Conservation (phyloP, 2,888 invertebrate genomes). For the Drosophila subquinaria region DNA sequence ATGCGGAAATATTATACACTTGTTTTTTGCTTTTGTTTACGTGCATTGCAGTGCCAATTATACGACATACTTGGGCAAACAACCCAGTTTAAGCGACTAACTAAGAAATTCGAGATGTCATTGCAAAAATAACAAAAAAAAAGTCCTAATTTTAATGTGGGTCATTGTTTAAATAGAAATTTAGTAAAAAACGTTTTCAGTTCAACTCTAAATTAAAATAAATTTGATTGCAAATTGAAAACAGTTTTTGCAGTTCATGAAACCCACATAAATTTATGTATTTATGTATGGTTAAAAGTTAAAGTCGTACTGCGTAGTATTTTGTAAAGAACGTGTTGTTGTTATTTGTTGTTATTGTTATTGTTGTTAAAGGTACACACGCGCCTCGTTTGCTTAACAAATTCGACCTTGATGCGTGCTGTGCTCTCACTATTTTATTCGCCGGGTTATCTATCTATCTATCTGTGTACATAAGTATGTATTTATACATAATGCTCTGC, state of each 20-base stretch:
- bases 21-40: slow-evolving; percentile 40
- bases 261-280: slow-evolving; percentile 3
- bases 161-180: background rate
- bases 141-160: background rate
- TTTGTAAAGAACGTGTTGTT: slow-evolving; percentile 11
- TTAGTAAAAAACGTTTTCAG: background rate
- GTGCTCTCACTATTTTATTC: slow-evolving; percentile 41
- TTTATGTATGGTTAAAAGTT: background rate
- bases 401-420: slow-evolving; percentile 71
- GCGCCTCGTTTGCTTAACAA: slow-evolving; percentile 63
- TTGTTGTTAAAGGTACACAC: slow-evolving; percentile 48
- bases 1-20: slow-evolving; percentile 55
- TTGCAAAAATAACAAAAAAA: background rate
- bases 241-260: background rate
- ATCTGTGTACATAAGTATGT: background rate
- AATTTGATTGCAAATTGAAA: background rate
- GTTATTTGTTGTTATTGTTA: slow-evolving; percentile 14
- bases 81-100: slow-evolving; percentile 31
- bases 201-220: background rate
- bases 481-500: slow-evolving; percentile 38
- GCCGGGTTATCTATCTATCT: slow-evolving; percentile 52
- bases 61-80: slow-evolving; percentile 6
- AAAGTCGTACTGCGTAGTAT: slow-evolving; percentile 42
- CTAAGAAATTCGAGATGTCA: slow-evolving; percentile 4
- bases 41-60: slow-evolving; percentile 28